phyloP scores from a whole-genome alignment of 2,888 invertebrate species.

The Sympetrum striolatum region DNA sequence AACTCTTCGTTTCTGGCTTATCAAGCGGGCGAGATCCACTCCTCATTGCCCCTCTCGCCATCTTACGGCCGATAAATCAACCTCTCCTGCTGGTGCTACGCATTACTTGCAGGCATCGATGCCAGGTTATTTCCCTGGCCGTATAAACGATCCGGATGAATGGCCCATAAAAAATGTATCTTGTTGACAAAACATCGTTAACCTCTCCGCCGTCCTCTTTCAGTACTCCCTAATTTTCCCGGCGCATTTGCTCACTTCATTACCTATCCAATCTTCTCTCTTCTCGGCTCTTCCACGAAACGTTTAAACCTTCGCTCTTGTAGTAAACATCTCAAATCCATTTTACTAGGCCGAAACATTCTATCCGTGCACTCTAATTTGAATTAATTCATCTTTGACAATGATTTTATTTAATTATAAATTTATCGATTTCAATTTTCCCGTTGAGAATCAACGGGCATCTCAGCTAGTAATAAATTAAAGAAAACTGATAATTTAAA shows the following conservation, averaged over 20 bases:
- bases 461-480: too few relatives aligned
- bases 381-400: too few relatives aligned
- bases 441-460: too few relatives aligned
- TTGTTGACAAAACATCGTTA: background rate
- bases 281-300: too few relatives aligned
- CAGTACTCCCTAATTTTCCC: background rate
- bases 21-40: background rate
- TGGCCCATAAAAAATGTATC: background rate
- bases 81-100: background rate
- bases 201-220: background rate
- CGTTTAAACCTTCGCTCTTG: too few relatives aligned
- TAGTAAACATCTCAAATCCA: too few relatives aligned
- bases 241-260: background rate
- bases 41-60: background rate
- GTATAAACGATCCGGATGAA: background rate
- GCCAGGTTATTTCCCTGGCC: background rate
- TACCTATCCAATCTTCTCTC: background rate
- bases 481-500: too few relatives aligned
- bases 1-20: background rate
- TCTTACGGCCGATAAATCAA: background rate
- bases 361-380: too few relatives aligned
- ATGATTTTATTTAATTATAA: too few relatives aligned
- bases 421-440: too few relatives aligned
- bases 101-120: background rate
- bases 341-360: too few relatives aligned